These are phyloP conservation scores for Tenualosa thibaudeaui DNA, from an alignment of 2,797 vertebrate species.

Conservation along the genomic window DNA sequence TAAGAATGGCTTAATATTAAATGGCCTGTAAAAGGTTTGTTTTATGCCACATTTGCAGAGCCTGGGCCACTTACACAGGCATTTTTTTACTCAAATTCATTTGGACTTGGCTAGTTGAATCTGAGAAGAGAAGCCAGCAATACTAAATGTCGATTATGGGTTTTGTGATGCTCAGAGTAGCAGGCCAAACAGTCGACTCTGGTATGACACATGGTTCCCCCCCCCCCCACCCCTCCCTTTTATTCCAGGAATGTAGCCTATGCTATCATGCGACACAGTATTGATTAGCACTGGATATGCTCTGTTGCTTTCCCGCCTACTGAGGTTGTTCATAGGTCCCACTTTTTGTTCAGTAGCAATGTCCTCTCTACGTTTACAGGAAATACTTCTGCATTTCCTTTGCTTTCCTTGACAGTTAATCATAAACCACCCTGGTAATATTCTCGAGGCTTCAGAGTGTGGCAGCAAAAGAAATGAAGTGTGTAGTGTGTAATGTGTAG, in stretches of 20 bases:
- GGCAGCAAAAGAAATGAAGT: background rate
- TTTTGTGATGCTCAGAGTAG: background rate
- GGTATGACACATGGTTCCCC: background rate
- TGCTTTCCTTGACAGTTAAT: background rate
- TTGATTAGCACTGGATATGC: constrained; percentile 63
- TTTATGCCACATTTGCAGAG: background rate
- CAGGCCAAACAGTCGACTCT: background rate
- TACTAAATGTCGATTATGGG: background rate
- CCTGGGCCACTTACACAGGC: background rate
- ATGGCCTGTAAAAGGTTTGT: background rate
- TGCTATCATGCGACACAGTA: constrained; percentile 59
- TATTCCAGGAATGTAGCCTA: constrained; percentile 58
- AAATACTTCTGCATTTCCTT: background rate
- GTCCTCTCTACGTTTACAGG: background rate
- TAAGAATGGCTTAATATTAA: background rate
- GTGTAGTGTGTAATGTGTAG: background rate
- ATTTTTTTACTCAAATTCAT: background rate
- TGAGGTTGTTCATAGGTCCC: background rate
- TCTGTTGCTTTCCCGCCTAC: background rate
- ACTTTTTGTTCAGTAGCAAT: background rate
- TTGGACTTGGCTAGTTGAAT: background rate
- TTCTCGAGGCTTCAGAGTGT: background rate
- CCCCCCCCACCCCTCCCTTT: background rate
- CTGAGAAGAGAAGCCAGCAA: background rate
- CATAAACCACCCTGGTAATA: background rate